Evolutionary conservation across 2,888 invertebrate species (phyloP).

Genomic region (Tetanocera ferruginea): DNA sequence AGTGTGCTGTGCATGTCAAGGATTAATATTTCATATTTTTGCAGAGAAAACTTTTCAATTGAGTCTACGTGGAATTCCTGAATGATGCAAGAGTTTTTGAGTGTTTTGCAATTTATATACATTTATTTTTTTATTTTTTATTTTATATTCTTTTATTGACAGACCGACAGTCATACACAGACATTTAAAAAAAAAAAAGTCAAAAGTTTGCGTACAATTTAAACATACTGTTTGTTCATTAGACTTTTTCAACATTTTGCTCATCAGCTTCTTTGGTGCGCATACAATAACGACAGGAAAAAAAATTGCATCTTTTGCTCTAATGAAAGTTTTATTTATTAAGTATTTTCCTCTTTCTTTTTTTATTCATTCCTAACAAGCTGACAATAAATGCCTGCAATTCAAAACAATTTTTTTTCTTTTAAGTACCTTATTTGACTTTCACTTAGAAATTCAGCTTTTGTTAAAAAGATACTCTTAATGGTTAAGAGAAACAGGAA

Average conservation of each 20-base stretch:
- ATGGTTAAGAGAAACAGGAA: no score
- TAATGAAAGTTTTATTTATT: background rate
- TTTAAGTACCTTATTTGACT: background rate
- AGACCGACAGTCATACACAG: background rate
- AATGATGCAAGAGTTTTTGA: background rate
- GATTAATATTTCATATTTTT: background rate
- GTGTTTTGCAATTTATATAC: background rate
- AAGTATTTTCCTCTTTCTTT: no score
- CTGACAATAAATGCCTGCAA: background rate
- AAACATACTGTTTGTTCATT: slow-evolving; percentile 22
- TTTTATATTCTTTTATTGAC: background rate
- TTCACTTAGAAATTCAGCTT: background rate
- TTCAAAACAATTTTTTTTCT: background rate
- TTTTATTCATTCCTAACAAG: no score
- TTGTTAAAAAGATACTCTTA: background rate
- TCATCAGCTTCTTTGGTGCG: background rate
- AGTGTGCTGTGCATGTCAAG: background rate
- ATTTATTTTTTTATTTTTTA: background rate
- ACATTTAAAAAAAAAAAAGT: background rate
- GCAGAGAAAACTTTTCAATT: background rate
- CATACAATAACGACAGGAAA: background rate
- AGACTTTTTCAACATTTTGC: background rate
- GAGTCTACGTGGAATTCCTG: background rate
- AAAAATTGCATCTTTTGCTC: background rate
- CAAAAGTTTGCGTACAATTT: slow-evolving; percentile 4